These are phyloP conservation scores for Poecile atricapillus DNA, from an alignment of 2,113 vertebrate genomes.

Conservation along the genomic window DNA sequence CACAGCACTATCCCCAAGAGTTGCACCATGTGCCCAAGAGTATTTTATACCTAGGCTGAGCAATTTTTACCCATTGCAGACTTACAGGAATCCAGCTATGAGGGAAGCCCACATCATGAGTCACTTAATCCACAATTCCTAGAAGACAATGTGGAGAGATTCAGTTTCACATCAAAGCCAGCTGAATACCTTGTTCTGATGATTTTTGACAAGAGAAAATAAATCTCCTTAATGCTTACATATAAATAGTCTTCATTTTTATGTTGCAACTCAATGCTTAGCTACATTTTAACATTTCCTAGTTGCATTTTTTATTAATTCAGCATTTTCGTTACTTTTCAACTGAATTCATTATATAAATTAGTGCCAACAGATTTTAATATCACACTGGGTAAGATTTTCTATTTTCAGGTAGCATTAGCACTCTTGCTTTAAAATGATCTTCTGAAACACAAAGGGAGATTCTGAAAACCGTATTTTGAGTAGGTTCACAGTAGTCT, in stretches of 20 bases:
- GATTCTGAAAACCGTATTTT: neutral
- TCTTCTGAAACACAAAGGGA: neutral
- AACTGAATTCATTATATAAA: neutral
- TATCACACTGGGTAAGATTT: neutral
- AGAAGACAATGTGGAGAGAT: neutral
- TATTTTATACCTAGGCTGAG: neutral
- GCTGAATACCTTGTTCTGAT: neutral
- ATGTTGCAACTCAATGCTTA: neutral
- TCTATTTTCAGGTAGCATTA: neutral
- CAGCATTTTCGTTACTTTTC: neutral
- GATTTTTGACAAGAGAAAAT: neutral
- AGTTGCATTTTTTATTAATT: neutral
- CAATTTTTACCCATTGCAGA: neutral
- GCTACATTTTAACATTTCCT: neutral
- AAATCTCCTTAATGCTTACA: conserved; percentile 10
- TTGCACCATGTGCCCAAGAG: neutral
- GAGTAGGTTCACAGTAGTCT: neutral
- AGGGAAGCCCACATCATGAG: neutral
- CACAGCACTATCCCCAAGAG: neutral
- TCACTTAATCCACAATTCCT: neutral
- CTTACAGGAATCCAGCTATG: neutral
- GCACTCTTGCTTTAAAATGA: neutral
- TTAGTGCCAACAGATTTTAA: neutral
- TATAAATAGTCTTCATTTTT: neutral
- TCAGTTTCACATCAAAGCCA: neutral